These are phyloP conservation scores for Sciaenops ocellatus DNA, from an alignment of 2,797 vertebrate genomes.

Conservation along the genomic window DNA sequence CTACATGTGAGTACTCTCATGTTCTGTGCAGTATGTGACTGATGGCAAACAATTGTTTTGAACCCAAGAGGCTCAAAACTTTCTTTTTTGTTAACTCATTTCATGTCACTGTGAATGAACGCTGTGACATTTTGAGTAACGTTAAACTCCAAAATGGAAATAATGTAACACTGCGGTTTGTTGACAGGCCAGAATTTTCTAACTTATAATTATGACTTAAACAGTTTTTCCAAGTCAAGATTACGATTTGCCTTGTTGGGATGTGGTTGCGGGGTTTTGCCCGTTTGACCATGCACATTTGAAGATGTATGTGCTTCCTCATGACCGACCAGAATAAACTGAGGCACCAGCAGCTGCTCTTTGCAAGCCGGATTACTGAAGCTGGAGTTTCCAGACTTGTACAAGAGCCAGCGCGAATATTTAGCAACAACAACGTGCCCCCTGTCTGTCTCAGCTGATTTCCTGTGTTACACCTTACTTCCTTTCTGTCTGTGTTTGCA, in stretches of 20 bases:
- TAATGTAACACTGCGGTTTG: conserved; percentile 50
- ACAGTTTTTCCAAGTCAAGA: conserved; percentile 53
- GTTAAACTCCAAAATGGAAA: conserved; percentile 37
- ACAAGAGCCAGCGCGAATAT: background rate
- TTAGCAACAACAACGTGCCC: background rate
- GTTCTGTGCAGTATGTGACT: background rate
- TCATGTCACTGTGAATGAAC: conserved; percentile 24
- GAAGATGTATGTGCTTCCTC: background rate
- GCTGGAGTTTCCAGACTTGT: background rate
- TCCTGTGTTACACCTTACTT: conserved; percentile 16
- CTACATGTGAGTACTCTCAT: conserved; percentile 92
- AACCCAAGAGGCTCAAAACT: background rate
- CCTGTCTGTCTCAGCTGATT: background rate
- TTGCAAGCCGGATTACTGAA: background rate
- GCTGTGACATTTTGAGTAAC: background rate
- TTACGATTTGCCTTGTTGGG: conserved; percentile 36
- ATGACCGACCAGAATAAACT: conserved; percentile 8
- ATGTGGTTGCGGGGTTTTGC: conserved; percentile 34
- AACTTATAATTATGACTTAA: conserved; percentile 55
- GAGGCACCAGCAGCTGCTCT: background rate
- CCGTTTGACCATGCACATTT: conserved; percentile 15
- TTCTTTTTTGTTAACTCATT: conserved; percentile 8
- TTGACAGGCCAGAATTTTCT: conserved; percentile 36
- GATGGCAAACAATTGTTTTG: background rate
- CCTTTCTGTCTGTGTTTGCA: background rate